phyloP scores from a whole-genome alignment of 2,113 vertebrate species.

The Brachyhypopomus occidentalis region DNA sequence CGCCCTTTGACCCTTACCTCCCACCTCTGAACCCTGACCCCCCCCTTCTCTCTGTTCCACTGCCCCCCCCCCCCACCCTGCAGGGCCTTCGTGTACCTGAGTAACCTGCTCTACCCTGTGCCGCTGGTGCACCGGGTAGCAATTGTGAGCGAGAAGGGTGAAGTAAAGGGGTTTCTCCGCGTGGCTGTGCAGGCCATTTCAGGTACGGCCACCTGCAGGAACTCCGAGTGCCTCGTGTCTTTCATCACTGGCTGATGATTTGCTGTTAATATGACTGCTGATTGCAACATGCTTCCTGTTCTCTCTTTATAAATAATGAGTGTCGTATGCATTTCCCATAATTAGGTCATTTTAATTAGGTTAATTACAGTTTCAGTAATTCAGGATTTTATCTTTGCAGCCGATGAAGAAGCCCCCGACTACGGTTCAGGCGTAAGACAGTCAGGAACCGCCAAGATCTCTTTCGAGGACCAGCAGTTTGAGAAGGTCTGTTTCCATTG shows the following conservation, averaged over 20 bases:
- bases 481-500: slow-evolving; percentile 82
- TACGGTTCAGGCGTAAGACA: slow-evolving; percentile 94
- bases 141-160: slow-evolving; percentile 96
- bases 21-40: not conserved
- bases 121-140: slow-evolving; percentile 95
- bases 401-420: slow-evolving; percentile 96
- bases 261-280: too few species aligned
- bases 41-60: not conserved
- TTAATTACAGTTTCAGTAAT: not conserved
- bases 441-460: slow-evolving; percentile 94
- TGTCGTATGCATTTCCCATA: too few species aligned
- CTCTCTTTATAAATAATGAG: too few species aligned
- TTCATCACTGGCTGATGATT: too few species aligned
- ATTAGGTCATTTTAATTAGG: too few species aligned
- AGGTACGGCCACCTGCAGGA: slow-evolving; percentile 74
- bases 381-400: slow-evolving; percentile 67
- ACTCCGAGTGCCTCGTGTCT: too few species aligned
- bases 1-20: slow-evolving; percentile 42
- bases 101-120: slow-evolving; percentile 95
- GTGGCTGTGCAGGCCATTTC: slow-evolving; percentile 97
- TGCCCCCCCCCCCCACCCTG: not conserved
- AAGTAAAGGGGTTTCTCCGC: slow-evolving; percentile 94
- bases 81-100: slow-evolving; percentile 97
- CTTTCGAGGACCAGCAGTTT: slow-evolving; percentile 96
- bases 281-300: too few species aligned